A percentile compares a stretch with the other conserved stretches of the same genome.
phyloP scores from a whole-genome alignment of 1,140 invertebrate genomes.

The Drosophila ananassae region DNA sequence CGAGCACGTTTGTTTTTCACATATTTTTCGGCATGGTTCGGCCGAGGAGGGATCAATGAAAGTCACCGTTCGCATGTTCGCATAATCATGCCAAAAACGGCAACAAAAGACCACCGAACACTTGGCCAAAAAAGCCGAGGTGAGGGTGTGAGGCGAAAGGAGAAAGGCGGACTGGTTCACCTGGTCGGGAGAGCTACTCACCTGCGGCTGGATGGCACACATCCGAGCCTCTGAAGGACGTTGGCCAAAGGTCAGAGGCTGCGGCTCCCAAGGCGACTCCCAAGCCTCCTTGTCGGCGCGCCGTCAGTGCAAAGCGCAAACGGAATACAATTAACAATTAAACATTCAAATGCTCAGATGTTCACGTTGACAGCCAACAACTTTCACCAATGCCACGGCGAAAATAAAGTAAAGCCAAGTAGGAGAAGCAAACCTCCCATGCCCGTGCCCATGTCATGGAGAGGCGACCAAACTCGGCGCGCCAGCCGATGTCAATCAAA shows the following conservation, averaged over 20 bases:
- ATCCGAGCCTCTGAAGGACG: constrained; percentile 56
- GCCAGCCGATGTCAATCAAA: constrained; percentile 63
- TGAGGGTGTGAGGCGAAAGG: constrained; percentile 52
- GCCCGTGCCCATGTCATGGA: constrained; percentile 15
- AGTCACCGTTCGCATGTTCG: constrained; percentile 67
- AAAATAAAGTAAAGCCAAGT: constrained; percentile 18
- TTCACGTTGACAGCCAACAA: constrained; percentile 54
- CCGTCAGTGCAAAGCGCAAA: constrained; percentile 9
- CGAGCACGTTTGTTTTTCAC: constrained; percentile 28
- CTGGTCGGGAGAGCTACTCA: neutral
- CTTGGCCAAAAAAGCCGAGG: constrained; percentile 13
- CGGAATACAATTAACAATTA: constrained; percentile 66
- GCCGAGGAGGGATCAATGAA: constrained; percentile 55
- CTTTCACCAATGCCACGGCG: constrained; percentile 50
- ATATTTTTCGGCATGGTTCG: constrained; percentile 2
- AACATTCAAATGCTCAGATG: constrained; percentile 67
- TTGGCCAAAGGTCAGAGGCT: constrained; percentile 62
- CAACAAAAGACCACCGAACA: constrained; percentile 44
- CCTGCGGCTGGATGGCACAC: constrained; percentile 20
- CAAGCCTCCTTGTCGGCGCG: constrained; percentile 20
- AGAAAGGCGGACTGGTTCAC: constrained; percentile 29
- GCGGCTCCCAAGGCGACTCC: neutral
- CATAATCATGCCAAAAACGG: constrained; percentile 76
- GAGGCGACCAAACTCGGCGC: constrained; percentile 13
- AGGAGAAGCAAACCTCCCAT: no score